A percentile compares a stretch with the other conserved stretches of the same genome.
phyloP scores from a whole-genome alignment of 2,113 vertebrate species.

The Bettongia penicillata region DNA sequence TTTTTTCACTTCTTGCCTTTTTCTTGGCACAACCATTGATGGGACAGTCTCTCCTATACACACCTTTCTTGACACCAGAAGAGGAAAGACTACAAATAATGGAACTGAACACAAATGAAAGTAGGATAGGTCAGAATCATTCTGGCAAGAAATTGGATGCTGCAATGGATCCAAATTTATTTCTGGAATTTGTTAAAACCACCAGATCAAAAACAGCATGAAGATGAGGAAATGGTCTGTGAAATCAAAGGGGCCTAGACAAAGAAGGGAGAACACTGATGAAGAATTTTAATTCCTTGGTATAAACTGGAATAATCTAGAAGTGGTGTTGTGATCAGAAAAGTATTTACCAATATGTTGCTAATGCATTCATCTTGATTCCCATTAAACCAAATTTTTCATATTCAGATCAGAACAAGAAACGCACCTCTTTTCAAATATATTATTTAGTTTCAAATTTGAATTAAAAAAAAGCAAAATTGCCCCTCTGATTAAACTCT shows the following conservation, averaged over 20 bases:
- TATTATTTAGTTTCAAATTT: neutral
- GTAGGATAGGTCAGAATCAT: constrained; percentile 51
- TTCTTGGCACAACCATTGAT: constrained; percentile 35
- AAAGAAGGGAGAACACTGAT: constrained; percentile 48
- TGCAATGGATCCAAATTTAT: constrained; percentile 66
- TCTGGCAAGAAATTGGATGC: constrained; percentile 68
- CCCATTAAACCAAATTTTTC: neutral
- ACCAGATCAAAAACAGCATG: constrained; percentile 53
- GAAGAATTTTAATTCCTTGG: constrained; percentile 60
- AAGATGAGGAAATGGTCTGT: constrained; percentile 61
- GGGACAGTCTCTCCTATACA: constrained; percentile 3
- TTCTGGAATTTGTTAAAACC: constrained; percentile 56
- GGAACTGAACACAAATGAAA: constrained; percentile 16
- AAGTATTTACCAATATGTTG: constrained; percentile 33
- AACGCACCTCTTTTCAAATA: neutral
- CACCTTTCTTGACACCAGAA: constrained; percentile 30
- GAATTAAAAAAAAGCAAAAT: neutral
- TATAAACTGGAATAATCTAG: constrained; percentile 5
- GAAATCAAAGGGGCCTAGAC: constrained; percentile 62
- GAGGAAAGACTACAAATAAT: constrained; percentile 52
- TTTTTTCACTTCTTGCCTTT: constrained; percentile 39
- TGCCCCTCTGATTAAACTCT: neutral
- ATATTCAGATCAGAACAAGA: constrained; percentile 26
- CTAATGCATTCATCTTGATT: neutral
- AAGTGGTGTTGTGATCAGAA: neutral